Evolutionary conservation across 2,888 invertebrate genomes (phyloP), one percentile per base, ranked within the genome.

Genomic region (Agonopterix alstromeriana): DNA sequence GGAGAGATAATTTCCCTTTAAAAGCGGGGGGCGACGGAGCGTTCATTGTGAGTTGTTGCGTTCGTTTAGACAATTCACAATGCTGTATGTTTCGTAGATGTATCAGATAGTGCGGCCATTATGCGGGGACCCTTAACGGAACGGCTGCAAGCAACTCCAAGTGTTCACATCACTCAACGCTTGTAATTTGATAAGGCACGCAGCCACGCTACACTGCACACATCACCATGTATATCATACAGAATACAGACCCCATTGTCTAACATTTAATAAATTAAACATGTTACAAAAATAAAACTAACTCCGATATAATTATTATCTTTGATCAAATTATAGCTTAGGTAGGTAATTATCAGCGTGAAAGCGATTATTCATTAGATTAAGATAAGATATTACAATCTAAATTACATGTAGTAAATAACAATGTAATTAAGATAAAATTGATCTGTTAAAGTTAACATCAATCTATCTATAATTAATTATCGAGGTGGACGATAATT

Each of bases 1-100:
- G 79, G 77, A 81, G 81, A 86, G 87, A 87, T 87, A 87, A 88
- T 85, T 82, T 82, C 77, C 73, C 79, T 81, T 85, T 82, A 69
- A 76, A 72, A 80, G 63, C 64, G 70, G 66, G 73, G 84, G 74
- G 74, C 70, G 72, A 57, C 63, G 65, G 60, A 72, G 75, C 75
- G 77, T 77, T 71, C 72, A 73, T 70, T 76, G 77, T 77, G 77
- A 77, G 76, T 76, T 77, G 81, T 77, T 77, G 77, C 77, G 78
- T 81, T 80, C 83, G 73, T 79, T 81, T 79, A 75, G 77, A 82
- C 82, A 77, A 81, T 82, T 78, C 81, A 78, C 80, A 76, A 68
- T 58, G 70, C 69, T 71, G 73, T 73, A 7, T 27, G 27, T 27
- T 27, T 27, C 27, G 27, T 76, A 77, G 82, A 82, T 82, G 73